Evolutionary conservation across 2,888 invertebrate genomes (phyloP).

Genomic region (Plebejus melissa): DNA sequence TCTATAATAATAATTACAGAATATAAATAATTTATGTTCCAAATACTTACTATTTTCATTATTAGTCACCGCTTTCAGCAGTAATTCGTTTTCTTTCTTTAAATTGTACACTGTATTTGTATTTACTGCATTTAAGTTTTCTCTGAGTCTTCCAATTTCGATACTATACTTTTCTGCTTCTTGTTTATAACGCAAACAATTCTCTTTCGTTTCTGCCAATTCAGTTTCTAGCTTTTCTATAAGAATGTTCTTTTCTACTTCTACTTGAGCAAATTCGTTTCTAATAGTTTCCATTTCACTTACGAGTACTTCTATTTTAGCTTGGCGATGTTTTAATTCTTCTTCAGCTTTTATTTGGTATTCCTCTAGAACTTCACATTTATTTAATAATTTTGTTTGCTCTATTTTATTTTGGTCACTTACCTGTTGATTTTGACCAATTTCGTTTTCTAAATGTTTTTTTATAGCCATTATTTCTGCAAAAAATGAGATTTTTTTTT

Average conservation of each 20-base stretch:
- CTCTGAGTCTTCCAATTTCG: slow-evolving; percentile 42
- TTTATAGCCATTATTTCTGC: slow-evolving; percentile 51
- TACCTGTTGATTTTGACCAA: slow-evolving; percentile 44
- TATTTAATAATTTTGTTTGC: slow-evolving; percentile 46
- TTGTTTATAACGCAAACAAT: slow-evolving; percentile 43
- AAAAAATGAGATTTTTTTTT: slow-evolving; percentile 38
- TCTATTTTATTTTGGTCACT: slow-evolving; percentile 44
- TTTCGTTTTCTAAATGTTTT: slow-evolving; percentile 45
- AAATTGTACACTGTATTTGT: slow-evolving; percentile 6
- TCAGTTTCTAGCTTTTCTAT: slow-evolving; percentile 48
- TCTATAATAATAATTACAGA: background rate
- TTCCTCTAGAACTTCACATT: slow-evolving; percentile 52
- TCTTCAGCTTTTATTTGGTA: slow-evolving; percentile 51
- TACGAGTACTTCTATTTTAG: slow-evolving; percentile 43
- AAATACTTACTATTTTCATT: slow-evolving; percentile 58
- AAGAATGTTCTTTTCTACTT: slow-evolving; percentile 45
- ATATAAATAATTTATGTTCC: background rate
- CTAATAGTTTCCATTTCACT: slow-evolving; percentile 33
- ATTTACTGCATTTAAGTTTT: slow-evolving; percentile 44
- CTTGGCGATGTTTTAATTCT: slow-evolving; percentile 48
- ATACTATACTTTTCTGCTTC: slow-evolving; percentile 42
- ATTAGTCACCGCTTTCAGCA: slow-evolving; percentile 51
- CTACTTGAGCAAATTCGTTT: background rate
- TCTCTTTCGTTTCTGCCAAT: slow-evolving; percentile 46
- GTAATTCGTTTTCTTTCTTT: slow-evolving; percentile 53